phyloP scores from a whole-genome alignment of 2,113 vertebrate genomes.

The Ciconia maguari region DNA sequence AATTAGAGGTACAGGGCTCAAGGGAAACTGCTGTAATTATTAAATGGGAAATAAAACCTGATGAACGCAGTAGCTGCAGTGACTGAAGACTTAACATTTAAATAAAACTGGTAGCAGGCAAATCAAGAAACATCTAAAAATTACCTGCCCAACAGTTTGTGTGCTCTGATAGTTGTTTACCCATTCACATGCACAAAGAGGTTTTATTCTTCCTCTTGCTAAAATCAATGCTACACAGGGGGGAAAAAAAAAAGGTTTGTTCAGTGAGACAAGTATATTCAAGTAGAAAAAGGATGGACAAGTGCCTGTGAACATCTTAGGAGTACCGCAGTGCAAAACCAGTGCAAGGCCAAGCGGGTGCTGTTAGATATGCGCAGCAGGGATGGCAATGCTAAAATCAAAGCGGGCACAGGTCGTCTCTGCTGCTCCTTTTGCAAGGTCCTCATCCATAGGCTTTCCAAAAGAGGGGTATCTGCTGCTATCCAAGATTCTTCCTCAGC shows the following conservation, averaged over 20 bases:
- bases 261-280: neutral
- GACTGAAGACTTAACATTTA: neutral
- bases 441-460: neutral
- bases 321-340: neutral
- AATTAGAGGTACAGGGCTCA: neutral
- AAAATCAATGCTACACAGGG: neutral
- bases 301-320: neutral
- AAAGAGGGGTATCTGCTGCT: neutral
- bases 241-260: neutral
- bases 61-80: neutral
- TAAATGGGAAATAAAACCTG: slow-evolving; percentile 11
- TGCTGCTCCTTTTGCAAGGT: neutral
- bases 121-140: neutral
- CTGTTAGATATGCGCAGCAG: neutral
- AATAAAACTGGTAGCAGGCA: neutral
- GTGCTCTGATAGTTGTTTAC: neutral
- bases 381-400: neutral
- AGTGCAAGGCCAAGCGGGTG: neutral
- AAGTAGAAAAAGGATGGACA: neutral
- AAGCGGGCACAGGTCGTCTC: accelerated
- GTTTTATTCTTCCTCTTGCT: neutral
- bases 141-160: neutral
- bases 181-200: neutral
- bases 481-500: neutral
- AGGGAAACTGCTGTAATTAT: slow-evolving; percentile 13